A percentile compares a stretch with the other conserved stretches of the same genome.
Evolutionary conservation across 2,797 vertebrate species (phyloP).

Genomic region (Amblyraja radiata): DNA sequence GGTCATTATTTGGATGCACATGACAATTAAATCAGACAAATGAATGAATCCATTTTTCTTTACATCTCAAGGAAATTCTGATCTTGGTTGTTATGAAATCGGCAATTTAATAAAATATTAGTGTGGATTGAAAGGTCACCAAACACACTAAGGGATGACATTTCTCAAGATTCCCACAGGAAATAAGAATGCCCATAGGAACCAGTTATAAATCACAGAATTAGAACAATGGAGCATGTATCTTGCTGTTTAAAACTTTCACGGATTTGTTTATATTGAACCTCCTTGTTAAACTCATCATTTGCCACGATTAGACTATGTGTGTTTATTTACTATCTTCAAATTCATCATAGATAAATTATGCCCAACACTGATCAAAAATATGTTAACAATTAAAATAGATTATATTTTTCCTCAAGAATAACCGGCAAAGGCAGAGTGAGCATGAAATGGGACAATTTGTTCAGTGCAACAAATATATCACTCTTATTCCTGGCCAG

Average conservation of each 20-base stretch:
- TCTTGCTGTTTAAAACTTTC: not conserved
- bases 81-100: not conserved
- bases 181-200: not conserved
- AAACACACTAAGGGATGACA: not conserved
- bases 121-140: conserved; percentile 7
- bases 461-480: not conserved
- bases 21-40: not conserved
- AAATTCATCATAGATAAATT: not conserved
- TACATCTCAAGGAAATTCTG: not conserved
- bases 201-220: not conserved
- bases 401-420: not conserved
- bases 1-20: not conserved
- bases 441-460: not conserved
- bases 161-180: not conserved
- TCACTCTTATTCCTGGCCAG: not conserved
- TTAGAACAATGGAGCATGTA: not conserved
- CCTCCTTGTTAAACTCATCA: not conserved
- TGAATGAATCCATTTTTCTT: not conserved
- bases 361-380: not conserved
- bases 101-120: not conserved
- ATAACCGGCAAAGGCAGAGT: not conserved
- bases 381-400: not conserved
- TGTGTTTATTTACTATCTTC: not conserved
- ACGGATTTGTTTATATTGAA: not conserved
- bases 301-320: not conserved